These are phyloP conservation scores for Callopanchax toddi DNA, from an alignment of 2,113 vertebrate species.

Conservation along the genomic window DNA sequence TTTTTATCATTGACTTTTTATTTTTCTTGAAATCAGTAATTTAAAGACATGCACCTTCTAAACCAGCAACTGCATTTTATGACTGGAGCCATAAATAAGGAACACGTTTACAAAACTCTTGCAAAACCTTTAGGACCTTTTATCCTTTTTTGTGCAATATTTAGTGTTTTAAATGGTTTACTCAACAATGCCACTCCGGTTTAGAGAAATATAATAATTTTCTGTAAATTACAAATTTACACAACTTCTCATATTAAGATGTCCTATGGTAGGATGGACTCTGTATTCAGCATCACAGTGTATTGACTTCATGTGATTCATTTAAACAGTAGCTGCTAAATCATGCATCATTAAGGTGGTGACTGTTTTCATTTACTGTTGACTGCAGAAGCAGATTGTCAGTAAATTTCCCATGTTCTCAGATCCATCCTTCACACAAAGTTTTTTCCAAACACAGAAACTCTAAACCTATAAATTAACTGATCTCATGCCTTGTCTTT, in stretches of 20 bases:
- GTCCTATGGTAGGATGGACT: too few relatives aligned
- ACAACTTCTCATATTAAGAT: too few relatives aligned
- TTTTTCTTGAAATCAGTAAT: not conserved
- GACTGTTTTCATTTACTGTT: not conserved
- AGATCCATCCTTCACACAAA: not conserved
- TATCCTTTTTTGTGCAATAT: too few relatives aligned
- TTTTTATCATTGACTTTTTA: not conserved
- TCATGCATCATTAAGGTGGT: not conserved
- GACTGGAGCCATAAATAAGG: not conserved
- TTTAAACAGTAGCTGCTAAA: too few relatives aligned
- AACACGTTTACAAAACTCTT: too few relatives aligned
- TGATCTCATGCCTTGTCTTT: not conserved
- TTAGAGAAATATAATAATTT: not conserved
- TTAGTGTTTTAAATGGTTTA: too few relatives aligned
- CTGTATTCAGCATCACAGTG: too few relatives aligned
- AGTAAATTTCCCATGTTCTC: not conserved
- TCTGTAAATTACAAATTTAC: not conserved
- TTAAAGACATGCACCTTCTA: not conserved
- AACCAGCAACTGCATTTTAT: not conserved
- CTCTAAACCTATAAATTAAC: not conserved
- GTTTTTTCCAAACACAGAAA: not conserved
- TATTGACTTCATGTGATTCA: too few relatives aligned
- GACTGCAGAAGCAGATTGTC: too few relatives aligned
- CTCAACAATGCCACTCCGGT: not conserved
- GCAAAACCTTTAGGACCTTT: too few relatives aligned